Base-by-base conservation (phyloP, 2,888 invertebrate genomes). In the Spilosoma lubricipeda region DNA sequence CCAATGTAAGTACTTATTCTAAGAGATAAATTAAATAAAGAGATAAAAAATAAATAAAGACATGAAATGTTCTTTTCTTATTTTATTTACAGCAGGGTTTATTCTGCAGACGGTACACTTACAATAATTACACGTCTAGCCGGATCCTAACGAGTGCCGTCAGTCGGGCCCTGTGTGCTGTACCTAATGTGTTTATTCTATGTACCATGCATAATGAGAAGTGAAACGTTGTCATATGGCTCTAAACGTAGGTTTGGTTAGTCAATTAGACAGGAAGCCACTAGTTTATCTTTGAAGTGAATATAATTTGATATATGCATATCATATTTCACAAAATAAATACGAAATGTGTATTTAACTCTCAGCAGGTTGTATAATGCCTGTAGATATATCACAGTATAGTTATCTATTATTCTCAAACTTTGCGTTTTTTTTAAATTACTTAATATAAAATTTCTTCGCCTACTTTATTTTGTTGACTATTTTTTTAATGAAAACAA, bases 71-170 rank as follows among this genome's bases (percentile, higher is more conserved):
- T 73, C 67, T 79, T 68, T 79, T 71, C 67, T 66, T 65, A 65
- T 42, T 71, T 59, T 56, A 33, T 42, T 20, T 42, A 69, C 2
- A 36, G 15, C 52, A 72, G 39, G 33, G 27, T 52, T 48, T 77
- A 27, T 80, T 75, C 18, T 85, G 81, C 82, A 73, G 74, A 80
- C 87, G 72, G 42, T 85, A 85, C 85, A 70, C 77, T 82, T 80
- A 83, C 77, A 74, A 82, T 87, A 87, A 87, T 87, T 80, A 86
- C 80, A 83, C 77, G 87, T 86, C 85, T 85, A 83, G 85, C 82
- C 85, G 82, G 81, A 70, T 74, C 79, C 81, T 85, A 86, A 87
- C 86, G 84, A 87, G 84, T 79, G 78, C 79, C 74, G 78, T 82
- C 83, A 82, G 78, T 81, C 77, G 81, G 76, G 77, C 73, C 82